These are phyloP conservation scores for Papilio demoleus DNA, from an alignment of 2,888 invertebrate species.

Conservation along the genomic window DNA sequence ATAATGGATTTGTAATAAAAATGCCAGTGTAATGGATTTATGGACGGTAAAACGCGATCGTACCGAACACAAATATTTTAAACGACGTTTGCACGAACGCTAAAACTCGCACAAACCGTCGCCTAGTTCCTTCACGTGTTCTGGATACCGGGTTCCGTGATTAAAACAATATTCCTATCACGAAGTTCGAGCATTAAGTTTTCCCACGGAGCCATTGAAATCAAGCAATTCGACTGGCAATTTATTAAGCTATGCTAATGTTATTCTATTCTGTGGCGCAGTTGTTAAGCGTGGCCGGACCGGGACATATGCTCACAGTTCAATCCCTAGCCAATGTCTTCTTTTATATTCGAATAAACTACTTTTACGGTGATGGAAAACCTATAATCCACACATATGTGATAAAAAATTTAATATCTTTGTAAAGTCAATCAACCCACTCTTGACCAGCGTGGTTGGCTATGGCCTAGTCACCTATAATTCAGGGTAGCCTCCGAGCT, in stretches of 20 bases:
- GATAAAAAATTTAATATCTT: no score
- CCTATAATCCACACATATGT: no score
- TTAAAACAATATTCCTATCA: slow-evolving; percentile 30
- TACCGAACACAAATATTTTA: slow-evolving; percentile 17
- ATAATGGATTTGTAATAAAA: background rate
- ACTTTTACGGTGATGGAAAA: no score
- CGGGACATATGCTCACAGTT: no score
- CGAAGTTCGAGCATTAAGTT: slow-evolving; percentile 25
- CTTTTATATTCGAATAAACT: no score
- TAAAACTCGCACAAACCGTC: background rate
- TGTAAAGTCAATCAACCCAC: no score
- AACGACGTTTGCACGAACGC: slow-evolving; percentile 24
- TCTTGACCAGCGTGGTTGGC: no score
- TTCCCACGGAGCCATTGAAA: slow-evolving; percentile 2
- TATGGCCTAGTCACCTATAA: no score
- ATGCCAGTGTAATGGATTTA: background rate
- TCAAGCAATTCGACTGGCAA: slow-evolving; percentile 17
- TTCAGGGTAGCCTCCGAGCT: no score
- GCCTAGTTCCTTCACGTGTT: background rate
- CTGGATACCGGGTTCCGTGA: slow-evolving; percentile 21
- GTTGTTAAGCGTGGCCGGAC: no score
- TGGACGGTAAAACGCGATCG: background rate
- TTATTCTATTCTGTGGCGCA: no score
- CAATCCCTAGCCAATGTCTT: no score
- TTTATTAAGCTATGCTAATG: slow-evolving; percentile 24